phyloP scores from a whole-genome alignment of 1,140 invertebrate genomes.

The Zaprionus lachaisei region DNA sequence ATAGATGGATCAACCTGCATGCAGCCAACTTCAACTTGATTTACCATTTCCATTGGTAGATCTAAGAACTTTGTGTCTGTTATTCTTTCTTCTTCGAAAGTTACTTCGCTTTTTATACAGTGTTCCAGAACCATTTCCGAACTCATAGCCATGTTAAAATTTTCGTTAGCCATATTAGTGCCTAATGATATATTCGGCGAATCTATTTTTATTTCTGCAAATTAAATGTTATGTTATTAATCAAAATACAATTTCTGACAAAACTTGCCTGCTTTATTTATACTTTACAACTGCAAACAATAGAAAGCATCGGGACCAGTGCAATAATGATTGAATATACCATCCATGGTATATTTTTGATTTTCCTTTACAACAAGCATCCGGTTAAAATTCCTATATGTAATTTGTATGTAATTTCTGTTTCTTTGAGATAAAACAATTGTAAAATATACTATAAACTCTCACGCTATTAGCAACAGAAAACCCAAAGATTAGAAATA shows the following conservation, averaged over 20 bases:
- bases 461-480: not conserved
- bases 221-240: not conserved
- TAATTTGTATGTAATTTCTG: not conserved
- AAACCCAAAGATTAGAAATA: not conserved
- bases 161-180: not conserved
- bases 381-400: not conserved
- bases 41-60: constrained; percentile 15
- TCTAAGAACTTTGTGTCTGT: constrained; percentile 28
- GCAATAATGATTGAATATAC: not conserved
- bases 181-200: not conserved
- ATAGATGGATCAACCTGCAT: not conserved
- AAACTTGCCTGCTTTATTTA: not conserved
- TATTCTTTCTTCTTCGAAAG: constrained; percentile 29
- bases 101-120: constrained; percentile 41
- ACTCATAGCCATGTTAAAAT: not conserved
- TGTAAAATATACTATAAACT: not conserved
- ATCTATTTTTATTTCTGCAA: not conserved
- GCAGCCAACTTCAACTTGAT: constrained; percentile 29
- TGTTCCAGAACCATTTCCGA: not conserved
- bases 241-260: not conserved
- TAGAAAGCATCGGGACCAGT: not conserved
- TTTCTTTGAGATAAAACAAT: not conserved
- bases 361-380: not conserved
- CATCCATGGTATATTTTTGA: not conserved
- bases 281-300: constrained; percentile 1